Conservation (phyloP, 2,888 invertebrate species). For the Biston betularia region DNA sequence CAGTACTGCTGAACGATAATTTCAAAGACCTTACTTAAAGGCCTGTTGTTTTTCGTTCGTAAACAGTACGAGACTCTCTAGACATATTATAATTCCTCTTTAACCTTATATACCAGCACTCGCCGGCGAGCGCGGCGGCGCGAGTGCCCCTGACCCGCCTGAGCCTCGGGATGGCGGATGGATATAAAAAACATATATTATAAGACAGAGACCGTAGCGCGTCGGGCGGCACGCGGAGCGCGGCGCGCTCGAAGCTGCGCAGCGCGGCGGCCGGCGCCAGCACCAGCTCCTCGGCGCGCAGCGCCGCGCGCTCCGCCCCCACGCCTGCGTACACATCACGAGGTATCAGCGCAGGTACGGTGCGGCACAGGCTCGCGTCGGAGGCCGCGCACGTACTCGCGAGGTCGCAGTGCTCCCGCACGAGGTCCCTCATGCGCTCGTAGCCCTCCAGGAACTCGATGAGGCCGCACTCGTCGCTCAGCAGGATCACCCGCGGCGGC, state of each 20-base stretch:
- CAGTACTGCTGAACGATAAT: no score
- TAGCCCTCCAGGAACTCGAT: conserved; percentile 70
- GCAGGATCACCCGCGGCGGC: conserved; percentile 39
- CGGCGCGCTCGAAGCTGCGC: conserved; percentile 43
- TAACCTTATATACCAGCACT: no score
- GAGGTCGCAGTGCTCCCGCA: conserved; percentile 51
- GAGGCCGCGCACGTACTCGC: conserved; percentile 46
- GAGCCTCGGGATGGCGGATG: no score
- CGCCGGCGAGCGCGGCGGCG: no score
- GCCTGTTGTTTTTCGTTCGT: no score
- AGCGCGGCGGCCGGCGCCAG: conserved; percentile 48
- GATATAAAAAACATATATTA: no score
- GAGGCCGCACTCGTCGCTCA: conserved; percentile 67
- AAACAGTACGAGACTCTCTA: no score
- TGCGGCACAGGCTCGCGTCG: no score
- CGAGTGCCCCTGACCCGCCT: no score
- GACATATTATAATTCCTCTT: no score
- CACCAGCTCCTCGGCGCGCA: conserved; percentile 51
- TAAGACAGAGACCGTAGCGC: conserved; percentile 30
- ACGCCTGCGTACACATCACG: conserved; percentile 1
- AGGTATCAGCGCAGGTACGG: no score
- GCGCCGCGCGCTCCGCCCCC: conserved; percentile 31
- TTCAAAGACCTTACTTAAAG: no score
- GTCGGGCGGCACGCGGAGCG: conserved; percentile 56
- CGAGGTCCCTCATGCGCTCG: conserved; percentile 55